Percentiles rank a stretch among this genome's conserved stretches.
Evolutionary conservation across 2,888 invertebrate species (phyloP).

Genomic region (Platyscelio sp.): DNA sequence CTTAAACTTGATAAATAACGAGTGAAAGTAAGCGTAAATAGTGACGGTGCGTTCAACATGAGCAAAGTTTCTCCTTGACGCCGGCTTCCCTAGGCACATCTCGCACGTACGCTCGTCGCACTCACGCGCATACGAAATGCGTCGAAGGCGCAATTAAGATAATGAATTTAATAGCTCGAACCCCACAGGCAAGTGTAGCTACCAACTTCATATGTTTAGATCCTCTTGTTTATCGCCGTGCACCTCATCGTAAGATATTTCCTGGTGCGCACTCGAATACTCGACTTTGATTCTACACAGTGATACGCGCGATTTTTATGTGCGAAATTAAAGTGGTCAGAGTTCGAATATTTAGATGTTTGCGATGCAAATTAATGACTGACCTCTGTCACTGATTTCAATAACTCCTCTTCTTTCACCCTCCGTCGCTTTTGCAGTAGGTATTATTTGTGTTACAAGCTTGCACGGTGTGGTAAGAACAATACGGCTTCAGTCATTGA

Average conservation of each 20-base stretch:
- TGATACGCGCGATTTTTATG: conserved; percentile 11
- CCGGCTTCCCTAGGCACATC: conserved; percentile 37
- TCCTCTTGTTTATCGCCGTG: conserved; percentile 46
- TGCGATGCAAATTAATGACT: no score
- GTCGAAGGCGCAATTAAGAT: conserved; percentile 81
- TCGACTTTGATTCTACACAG: conserved; percentile 25
- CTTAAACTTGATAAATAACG: conserved; percentile 56
- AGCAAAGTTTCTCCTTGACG: conserved; percentile 53
- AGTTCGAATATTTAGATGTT: no score
- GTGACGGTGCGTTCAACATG: conserved; percentile 41
- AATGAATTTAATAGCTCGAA: conserved; percentile 81
- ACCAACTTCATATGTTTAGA: conserved; percentile 58
- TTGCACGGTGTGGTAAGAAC: conserved; percentile 12
- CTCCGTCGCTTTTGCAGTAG: neutral
- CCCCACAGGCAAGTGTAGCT: conserved; percentile 54
- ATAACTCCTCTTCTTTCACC: no score
- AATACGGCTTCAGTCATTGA: conserved; percentile 37
- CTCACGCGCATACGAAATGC: conserved; percentile 73
- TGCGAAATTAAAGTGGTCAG: no score
- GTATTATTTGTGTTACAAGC: conserved; percentile 4
- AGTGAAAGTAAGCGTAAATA: conserved; percentile 61
- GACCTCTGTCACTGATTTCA: no score
- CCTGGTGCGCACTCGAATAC: conserved; percentile 4
- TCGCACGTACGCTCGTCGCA: conserved; percentile 26
- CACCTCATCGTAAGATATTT: conserved; percentile 32